Evolutionary conservation across 35 echinoderm and acorn worm genomes (phyloP), one percentile per base, ranked within the genome.

Genomic region (Hemicentrotus pulcherrimus): DNA sequence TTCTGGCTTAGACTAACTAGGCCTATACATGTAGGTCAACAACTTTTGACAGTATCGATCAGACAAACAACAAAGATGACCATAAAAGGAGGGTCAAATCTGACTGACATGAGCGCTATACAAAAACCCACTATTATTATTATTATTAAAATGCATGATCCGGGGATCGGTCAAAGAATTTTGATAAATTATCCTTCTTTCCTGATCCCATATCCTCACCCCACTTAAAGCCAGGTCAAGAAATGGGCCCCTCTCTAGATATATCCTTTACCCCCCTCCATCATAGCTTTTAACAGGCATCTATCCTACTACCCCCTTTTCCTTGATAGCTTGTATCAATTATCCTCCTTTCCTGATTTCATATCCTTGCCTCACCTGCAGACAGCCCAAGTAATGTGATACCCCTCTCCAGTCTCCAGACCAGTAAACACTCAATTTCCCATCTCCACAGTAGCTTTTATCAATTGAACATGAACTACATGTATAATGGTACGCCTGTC

Each of bases 311-410:
- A 10, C 52, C 52, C 52, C 65, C 65, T 18, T 78, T 78, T 78
- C 65, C 65, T 28, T 78, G 65, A 22, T 78, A 78, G 65, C 65
- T 78, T 78, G 65, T 78, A 78, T n/a, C 65, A 78, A 78, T 78
- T 78, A 78, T 78, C 65, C 65, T 78, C 65, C 65, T 78, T 78
- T 78, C 65, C 65, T 78, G 65, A n/a, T 78, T 78, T n/a, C 65
- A 78, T 78, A 22, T 78, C 18, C 19, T 78, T 78, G 65, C 65
- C 65, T 78, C 65, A 78, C 65, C 65, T 78, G 24, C 18, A 78
- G 65, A 78, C 65, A 78, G 24, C 19, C 19, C 65, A n/a, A 78
- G 65, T 28, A 78, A 78, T 78, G 19, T 28, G 65, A 78, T 78
- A 78, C 65, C 65, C 24, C 65, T 28, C 5, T 78, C 65, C 65